Evolutionary conservation across 2,888 invertebrate genomes (phyloP).

Genomic region (Agrochola macilenta): DNA sequence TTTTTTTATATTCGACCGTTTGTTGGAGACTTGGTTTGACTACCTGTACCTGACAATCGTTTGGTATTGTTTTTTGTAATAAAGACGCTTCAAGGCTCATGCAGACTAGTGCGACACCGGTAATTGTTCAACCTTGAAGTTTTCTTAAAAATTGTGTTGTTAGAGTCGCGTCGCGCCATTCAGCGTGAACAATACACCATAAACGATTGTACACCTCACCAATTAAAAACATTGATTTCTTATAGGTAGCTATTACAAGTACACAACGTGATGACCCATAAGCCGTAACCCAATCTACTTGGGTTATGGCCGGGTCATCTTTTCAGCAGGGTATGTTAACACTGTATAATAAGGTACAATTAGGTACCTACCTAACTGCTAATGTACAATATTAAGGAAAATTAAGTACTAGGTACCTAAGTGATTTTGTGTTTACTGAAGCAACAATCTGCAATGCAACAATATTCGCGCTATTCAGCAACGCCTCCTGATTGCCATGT

Average conservation of each 20-base stretch:
- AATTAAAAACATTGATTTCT: conserved; percentile 12
- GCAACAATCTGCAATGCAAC: conserved; percentile 42
- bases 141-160: too few relatives aligned
- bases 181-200: conserved; percentile 17
- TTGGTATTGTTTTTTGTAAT: conserved; percentile 30
- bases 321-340: not conserved
- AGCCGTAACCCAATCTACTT: conserved; percentile 16
- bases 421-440: conserved; percentile 29
- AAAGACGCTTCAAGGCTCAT: not conserved
- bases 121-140: too few relatives aligned
- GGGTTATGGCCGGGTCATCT: conserved; percentile 5
- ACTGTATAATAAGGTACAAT: not conserved
- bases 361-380: not conserved
- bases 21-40: not conserved
- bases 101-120: too few relatives aligned
- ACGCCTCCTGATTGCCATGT: not conserved
- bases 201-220: not conserved
- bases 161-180: not conserved
- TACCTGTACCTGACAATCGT: conserved; percentile 9
- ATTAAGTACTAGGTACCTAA: not conserved
- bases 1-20: too few relatives aligned
- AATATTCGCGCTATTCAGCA: conserved; percentile 1
- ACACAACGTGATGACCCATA: conserved; percentile 4
- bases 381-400: not conserved
- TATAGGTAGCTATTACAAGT: not conserved